Evolutionary conservation across 2,888 invertebrate species (phyloP).

Genomic region (Argyresthia albistria): DNA sequence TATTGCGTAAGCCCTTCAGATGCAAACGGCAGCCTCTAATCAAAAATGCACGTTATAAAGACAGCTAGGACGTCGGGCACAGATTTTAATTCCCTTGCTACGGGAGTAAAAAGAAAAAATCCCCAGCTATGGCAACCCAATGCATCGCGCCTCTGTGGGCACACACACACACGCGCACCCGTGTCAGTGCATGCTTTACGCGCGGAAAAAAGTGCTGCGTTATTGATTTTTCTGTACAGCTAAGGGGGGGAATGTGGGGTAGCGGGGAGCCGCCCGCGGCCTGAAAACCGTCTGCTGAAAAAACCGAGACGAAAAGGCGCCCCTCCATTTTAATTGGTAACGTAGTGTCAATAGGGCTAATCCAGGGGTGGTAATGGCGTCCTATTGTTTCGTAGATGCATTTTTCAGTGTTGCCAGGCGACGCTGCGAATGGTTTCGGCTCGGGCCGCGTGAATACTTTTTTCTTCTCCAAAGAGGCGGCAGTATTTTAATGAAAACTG

Average conservation of each 20-base stretch:
- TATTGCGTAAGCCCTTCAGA: slow-evolving; percentile 40
- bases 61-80: slow-evolving; percentile 30
- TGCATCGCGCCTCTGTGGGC: slow-evolving; percentile 40
- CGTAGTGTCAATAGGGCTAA: slow-evolving; percentile 73
- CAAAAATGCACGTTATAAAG: slow-evolving; percentile 28
- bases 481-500: slow-evolving; percentile 1
- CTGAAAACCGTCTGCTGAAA: slow-evolving; percentile 72
- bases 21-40: slow-evolving; percentile 30
- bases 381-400: slow-evolving; percentile 65
- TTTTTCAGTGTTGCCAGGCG: slow-evolving; percentile 60
- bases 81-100: slow-evolving; percentile 44
- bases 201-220: slow-evolving; percentile 74
- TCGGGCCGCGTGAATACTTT: not conserved
- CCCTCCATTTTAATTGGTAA: slow-evolving; percentile 73
- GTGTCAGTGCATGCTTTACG: slow-evolving; percentile 73
- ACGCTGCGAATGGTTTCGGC: slow-evolving; percentile 10
- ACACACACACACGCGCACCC: slow-evolving; percentile 27
- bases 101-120: slow-evolving; percentile 34
- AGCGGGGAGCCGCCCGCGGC: slow-evolving; percentile 50
- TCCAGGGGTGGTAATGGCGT: slow-evolving; percentile 61
- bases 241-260: slow-evolving; percentile 32
- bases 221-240: slow-evolving; percentile 73
- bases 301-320: slow-evolving; percentile 71
- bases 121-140: slow-evolving; percentile 35
- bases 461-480: not conserved